These are phyloP conservation scores for Cynaeus angustus DNA, from an alignment of 2,888 invertebrate species.

Conservation along the genomic window DNA sequence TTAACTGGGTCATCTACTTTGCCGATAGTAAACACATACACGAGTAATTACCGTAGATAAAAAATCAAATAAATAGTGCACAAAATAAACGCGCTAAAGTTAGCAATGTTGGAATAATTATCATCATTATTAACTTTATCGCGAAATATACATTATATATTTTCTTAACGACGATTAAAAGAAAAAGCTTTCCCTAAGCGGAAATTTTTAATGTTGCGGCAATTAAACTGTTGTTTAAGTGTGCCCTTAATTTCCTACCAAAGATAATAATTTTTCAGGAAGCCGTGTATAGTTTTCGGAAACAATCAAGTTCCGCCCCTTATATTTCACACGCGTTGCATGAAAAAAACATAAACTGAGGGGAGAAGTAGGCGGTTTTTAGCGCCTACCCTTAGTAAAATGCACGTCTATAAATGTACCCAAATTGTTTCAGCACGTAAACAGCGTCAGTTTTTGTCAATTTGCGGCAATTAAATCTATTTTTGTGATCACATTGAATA, in stretches of 20 bases:
- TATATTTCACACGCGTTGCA: constrained; percentile 57
- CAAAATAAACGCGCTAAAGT: neutral
- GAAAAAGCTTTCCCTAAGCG: neutral
- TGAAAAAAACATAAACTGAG: constrained; percentile 55
- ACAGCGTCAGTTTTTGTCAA: constrained; percentile 12
- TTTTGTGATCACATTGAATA: constrained; percentile 2
- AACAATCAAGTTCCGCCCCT: constrained; percentile 57
- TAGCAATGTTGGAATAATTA: neutral
- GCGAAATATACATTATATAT: too few relatives aligned
- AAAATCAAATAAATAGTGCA: neutral
- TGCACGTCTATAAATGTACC: constrained; percentile 32
- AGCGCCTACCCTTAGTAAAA: constrained; percentile 53
- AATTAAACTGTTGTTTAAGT: constrained; percentile 37
- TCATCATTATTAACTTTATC: too few relatives aligned
- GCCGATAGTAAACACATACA: constrained; percentile 18
- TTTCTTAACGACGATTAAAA: neutral
- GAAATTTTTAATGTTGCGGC: constrained; percentile 16
- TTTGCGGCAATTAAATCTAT: constrained; percentile 18
- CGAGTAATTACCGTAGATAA: constrained; percentile 18
- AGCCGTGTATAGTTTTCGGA: constrained; percentile 57
- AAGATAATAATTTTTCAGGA: constrained; percentile 55
- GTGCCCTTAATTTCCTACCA: constrained; percentile 40
- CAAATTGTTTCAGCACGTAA: constrained; percentile 26
- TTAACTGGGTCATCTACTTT: constrained; percentile 26
- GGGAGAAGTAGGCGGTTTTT: constrained; percentile 54